Evolutionary conservation across 2,888 invertebrate genomes (phyloP).

Genomic region (Arctia plantaginis): DNA sequence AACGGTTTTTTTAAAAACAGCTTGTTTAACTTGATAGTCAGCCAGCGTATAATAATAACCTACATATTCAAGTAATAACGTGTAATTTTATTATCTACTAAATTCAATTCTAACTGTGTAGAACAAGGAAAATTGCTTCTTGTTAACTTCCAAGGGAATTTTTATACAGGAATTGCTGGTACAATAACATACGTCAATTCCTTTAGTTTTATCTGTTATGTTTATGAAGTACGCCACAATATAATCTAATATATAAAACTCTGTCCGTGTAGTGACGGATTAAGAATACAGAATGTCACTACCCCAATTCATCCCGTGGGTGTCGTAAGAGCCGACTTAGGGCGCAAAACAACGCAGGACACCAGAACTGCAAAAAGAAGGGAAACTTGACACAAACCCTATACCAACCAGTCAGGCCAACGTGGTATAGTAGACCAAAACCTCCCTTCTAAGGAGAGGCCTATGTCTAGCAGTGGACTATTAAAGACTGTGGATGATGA

Average conservation of each 20-base stretch:
- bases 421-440: too few species aligned
- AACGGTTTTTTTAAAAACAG: not conserved
- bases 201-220: not conserved
- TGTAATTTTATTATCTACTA: not conserved
- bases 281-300: too few species aligned
- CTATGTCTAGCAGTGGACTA: too few species aligned
- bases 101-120: not conserved
- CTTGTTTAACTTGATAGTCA: not conserved
- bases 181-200: not conserved
- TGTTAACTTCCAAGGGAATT: not conserved
- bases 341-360: too few species aligned
- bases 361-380: too few species aligned
- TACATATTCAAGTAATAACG: not conserved
- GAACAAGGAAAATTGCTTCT: conserved; percentile 6
- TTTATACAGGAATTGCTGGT: not conserved
- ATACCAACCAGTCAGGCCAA: too few species aligned
- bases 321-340: too few species aligned
- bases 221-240: not conserved
- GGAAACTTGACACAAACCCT: too few species aligned
- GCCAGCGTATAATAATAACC: not conserved
- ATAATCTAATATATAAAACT: not conserved
- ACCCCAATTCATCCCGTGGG: too few species aligned
- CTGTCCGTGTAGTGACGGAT: too few species aligned
- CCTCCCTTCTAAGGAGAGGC: too few species aligned
- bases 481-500: too few species aligned